These are phyloP conservation scores for Caenorhabditis tropicalis DNA, from an alignment of 1,140 invertebrate genomes.

Conservation along the genomic window DNA sequence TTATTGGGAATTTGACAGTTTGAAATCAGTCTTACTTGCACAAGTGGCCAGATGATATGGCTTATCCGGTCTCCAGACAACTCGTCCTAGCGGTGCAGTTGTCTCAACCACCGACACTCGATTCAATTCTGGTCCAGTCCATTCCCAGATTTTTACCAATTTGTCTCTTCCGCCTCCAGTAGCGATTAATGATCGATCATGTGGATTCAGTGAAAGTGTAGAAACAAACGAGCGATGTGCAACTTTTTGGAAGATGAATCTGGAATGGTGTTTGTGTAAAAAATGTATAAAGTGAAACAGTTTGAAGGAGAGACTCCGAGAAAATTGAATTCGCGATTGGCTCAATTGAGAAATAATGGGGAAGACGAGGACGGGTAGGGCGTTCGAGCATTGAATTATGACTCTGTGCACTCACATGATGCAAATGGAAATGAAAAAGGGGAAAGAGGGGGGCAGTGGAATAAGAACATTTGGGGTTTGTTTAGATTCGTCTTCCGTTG, in stretches of 20 bases:
- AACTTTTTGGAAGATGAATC: slow-evolving; percentile 19
- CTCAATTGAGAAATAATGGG: neutral
- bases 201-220: neutral
- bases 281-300: neutral
- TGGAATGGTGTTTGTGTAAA: neutral
- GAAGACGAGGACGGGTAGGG: neutral
- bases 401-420: neutral
- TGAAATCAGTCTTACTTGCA: slow-evolving; percentile 1
- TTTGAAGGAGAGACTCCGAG: neutral
- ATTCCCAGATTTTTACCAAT: slow-evolving; percentile 46
- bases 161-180: slow-evolving; percentile 49
- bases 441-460: neutral
- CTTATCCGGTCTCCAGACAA: slow-evolving; percentile 37
- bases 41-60: slow-evolving; percentile 39
- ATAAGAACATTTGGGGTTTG: neutral
- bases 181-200: neutral
- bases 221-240: slow-evolving; percentile 7
- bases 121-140: neutral
- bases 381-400: neutral
- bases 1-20: too few relatives aligned
- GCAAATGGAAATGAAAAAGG: neutral
- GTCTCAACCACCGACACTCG: slow-evolving; percentile 15
- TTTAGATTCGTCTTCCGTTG: too few relatives aligned
- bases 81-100: slow-evolving; percentile 27
- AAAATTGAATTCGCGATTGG: neutral